These are phyloP conservation scores for Archips xylosteana DNA, from an alignment of 2,888 invertebrate genomes.

Conservation along the genomic window DNA sequence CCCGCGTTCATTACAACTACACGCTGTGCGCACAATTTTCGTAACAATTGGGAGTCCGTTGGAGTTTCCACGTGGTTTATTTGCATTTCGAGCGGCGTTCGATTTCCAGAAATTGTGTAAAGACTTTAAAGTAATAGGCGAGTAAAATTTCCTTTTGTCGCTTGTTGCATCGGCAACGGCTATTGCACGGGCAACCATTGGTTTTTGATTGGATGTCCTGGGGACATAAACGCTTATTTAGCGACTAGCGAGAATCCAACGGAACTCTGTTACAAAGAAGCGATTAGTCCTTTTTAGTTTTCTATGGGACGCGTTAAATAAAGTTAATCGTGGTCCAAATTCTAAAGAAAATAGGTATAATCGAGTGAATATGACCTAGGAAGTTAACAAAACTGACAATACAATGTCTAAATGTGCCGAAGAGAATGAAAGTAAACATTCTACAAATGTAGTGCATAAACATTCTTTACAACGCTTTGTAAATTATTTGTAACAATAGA, in stretches of 20 bases:
- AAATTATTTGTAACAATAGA: conserved; percentile 7
- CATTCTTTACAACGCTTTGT: conserved; percentile 11
- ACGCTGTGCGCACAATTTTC: conserved; percentile 18
- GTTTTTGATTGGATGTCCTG: not conserved
- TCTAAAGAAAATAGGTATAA: not conserved
- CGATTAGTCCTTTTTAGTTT: too few relatives aligned
- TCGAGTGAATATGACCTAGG: not conserved
- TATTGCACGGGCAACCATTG: not conserved
- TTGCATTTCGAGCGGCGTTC: conserved; percentile 26
- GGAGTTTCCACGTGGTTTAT: conserved; percentile 26
- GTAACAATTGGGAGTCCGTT: conserved; percentile 5
- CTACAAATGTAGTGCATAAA: conserved; percentile 26
- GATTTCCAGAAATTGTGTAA: conserved; percentile 26
- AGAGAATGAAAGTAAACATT: conserved; percentile 13
- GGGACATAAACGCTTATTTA: not conserved
- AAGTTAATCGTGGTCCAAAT: too few relatives aligned
- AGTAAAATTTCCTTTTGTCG: conserved; percentile 18
- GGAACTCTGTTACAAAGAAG: not conserved
- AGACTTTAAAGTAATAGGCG: conserved; percentile 14
- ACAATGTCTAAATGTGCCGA: not conserved
- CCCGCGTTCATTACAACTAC: conserved; percentile 1
- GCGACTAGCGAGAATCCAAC: not conserved
- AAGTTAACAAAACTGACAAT: not conserved
- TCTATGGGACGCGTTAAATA: too few relatives aligned
- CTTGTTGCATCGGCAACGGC: not conserved